Evolutionary conservation across 2,888 invertebrate species (phyloP).

Genomic region (Metacarcinus magister): DNA sequence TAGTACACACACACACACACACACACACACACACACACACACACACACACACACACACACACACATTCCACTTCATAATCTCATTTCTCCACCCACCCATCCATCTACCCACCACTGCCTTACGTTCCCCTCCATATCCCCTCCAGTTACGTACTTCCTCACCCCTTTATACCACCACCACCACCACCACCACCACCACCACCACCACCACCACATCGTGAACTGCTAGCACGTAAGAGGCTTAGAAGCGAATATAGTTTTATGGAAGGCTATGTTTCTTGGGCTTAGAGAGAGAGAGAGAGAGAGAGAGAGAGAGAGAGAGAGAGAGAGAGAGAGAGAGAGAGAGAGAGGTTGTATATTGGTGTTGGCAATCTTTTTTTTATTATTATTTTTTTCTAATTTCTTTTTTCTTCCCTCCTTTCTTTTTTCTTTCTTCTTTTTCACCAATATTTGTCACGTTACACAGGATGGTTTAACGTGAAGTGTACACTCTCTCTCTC

Average conservation of each 20-base stretch:
- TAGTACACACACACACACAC: neutral
- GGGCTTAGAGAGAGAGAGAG: constrained; percentile 20
- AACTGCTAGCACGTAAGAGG: neutral
- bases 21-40: constrained; percentile 52
- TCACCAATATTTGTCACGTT: neutral
- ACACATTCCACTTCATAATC: too few relatives aligned
- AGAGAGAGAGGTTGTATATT: neutral
- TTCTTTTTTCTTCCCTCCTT: neutral
- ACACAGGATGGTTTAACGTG: neutral
- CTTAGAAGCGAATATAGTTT: constrained; percentile 7
- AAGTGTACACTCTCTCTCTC: neutral
- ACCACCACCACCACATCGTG: constrained; percentile 18
- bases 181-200: neutral
- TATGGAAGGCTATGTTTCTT: constrained; percentile 4
- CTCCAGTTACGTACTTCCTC: too few relatives aligned
- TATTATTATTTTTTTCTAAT: neutral
- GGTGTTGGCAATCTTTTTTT: neutral
- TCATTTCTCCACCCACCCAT: neutral
- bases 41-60: constrained; percentile 44
- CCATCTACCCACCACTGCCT: neutral
- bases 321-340: neutral
- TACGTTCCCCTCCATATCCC: neutral
- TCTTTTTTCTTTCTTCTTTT: neutral
- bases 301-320: constrained; percentile 36
- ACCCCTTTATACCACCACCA: too few relatives aligned